Evolutionary conservation across 2,113 vertebrate species (phyloP).

Genomic region (Chitala chitala): DNA sequence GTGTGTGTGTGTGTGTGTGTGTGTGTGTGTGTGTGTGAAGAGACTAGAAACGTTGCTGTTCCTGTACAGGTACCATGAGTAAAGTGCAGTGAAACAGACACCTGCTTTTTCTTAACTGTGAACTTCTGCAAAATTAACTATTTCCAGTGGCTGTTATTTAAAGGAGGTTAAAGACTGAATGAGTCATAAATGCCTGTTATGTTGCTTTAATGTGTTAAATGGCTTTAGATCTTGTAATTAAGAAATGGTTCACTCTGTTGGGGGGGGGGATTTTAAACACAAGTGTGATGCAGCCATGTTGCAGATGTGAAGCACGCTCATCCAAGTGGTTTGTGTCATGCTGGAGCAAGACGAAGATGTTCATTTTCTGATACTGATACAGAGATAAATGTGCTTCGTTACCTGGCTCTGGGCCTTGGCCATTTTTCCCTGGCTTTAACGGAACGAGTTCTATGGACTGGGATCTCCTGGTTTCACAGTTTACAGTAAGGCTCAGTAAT

Average conservation of each 20-base stretch:
- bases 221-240: neutral
- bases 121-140: neutral
- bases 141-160: neutral
- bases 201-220: neutral
- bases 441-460: slow-evolving; percentile 20
- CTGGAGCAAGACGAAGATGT: slow-evolving; percentile 17
- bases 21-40: too few relatives aligned
- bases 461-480: neutral
- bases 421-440: slow-evolving; percentile 24
- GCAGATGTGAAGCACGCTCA: neutral
- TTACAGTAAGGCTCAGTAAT: slow-evolving; percentile 5
- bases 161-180: slow-evolving; percentile 5
- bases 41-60: neutral
- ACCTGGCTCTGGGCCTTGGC: slow-evolving; percentile 18
- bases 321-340: slow-evolving; percentile 10
- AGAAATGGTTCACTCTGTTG: neutral
- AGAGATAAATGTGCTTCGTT: slow-evolving; percentile 28
- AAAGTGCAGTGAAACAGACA: neutral
- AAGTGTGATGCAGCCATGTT: neutral
- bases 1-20: too few relatives aligned
- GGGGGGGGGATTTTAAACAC: neutral
- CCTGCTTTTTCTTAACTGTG: neutral
- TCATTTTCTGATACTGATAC: slow-evolving; percentile 12
- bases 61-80: neutral
- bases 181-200: neutral